Percentiles rank a stretch among this genome's conserved stretches.
phyloP scores from a whole-genome alignment of 2,888 invertebrate species.

The Salpingus planirostris region DNA sequence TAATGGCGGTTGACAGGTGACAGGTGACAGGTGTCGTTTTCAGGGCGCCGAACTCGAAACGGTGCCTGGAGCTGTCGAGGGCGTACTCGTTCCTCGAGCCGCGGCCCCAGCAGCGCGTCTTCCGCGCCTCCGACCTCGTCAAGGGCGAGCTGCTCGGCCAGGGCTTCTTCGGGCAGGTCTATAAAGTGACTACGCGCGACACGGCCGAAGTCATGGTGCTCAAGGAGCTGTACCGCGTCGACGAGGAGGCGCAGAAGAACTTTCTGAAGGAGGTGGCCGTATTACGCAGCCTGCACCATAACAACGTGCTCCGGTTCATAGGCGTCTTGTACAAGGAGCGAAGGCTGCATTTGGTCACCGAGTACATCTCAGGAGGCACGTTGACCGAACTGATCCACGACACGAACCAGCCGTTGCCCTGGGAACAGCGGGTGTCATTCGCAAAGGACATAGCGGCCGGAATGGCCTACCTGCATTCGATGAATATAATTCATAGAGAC shows the following conservation, averaged over 20 bases:
- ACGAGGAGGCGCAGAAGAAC: conserved; percentile 89
- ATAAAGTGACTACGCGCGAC: conserved; percentile 81
- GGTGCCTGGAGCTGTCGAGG: conserved; percentile 59
- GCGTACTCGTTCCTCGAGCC: conserved; percentile 80
- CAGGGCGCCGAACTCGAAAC: conserved; percentile 39
- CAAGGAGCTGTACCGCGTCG: conserved; percentile 83
- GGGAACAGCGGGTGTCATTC: conserved; percentile 74
- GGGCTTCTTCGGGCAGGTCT: conserved; percentile 91
- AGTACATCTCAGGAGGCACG: conserved; percentile 88
- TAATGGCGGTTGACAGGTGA: too few species aligned
- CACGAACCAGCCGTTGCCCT: conserved; percentile 56
- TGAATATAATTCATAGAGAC: conserved; percentile 94
- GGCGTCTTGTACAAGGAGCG: conserved; percentile 91
- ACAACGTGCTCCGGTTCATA: conserved; percentile 83
- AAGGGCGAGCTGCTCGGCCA: conserved; percentile 83
- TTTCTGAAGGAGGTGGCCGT: conserved; percentile 95
- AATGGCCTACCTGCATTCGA: conserved; percentile 88
- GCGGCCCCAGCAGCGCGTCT: conserved; percentile 61
- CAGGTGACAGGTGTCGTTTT: conserved; percentile 9
- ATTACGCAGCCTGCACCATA: conserved; percentile 76
- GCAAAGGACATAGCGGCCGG: conserved; percentile 89
- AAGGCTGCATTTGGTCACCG: conserved; percentile 83
- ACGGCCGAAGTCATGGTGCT: conserved; percentile 93
- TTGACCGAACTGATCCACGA: conserved; percentile 78
- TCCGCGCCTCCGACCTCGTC: conserved; percentile 83